A percentile compares a stretch with the other conserved stretches of the same genome.
phyloP scores from a whole-genome alignment of 2,888 invertebrate species.

The Mamestra brassicae region DNA sequence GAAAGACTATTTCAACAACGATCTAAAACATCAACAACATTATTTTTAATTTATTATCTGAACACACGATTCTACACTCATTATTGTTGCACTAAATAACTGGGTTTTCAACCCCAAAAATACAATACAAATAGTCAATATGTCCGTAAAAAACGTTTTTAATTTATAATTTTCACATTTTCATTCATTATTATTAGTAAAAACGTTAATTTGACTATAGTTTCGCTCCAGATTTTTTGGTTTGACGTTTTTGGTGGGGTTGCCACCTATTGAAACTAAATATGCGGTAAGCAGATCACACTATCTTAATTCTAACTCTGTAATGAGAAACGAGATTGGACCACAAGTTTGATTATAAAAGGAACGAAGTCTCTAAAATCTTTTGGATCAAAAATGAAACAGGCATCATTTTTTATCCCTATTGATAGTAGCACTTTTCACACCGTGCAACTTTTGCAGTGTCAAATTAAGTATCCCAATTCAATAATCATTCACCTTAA shows the following conservation, averaged over 20 bases:
- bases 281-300: background rate
- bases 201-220: conserved; percentile 75
- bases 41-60: conserved; percentile 56
- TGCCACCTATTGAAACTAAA: conserved; percentile 65
- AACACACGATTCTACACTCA: conserved; percentile 66
- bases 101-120: conserved; percentile 57
- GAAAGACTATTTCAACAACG: conserved; percentile 70
- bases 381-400: background rate
- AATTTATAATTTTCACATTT: conserved; percentile 74
- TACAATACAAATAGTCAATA: conserved; percentile 55
- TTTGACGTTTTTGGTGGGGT: conserved; percentile 81
- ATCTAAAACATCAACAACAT: conserved; percentile 67
- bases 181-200: conserved; percentile 86
- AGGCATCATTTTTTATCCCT: background rate
- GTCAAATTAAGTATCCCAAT: background rate
- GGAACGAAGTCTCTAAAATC: background rate
- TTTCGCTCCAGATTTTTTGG: conserved; percentile 83
- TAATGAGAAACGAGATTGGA: background rate
- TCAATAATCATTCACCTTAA: background rate
- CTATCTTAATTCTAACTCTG: background rate
- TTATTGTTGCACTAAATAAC: conserved; percentile 65
- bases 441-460: background rate
- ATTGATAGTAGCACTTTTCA: background rate
- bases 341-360: background rate
- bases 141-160: conserved; percentile 62